phyloP scores from a whole-genome alignment of 2,888 invertebrate genomes.

The Branchellion lobata region DNA sequence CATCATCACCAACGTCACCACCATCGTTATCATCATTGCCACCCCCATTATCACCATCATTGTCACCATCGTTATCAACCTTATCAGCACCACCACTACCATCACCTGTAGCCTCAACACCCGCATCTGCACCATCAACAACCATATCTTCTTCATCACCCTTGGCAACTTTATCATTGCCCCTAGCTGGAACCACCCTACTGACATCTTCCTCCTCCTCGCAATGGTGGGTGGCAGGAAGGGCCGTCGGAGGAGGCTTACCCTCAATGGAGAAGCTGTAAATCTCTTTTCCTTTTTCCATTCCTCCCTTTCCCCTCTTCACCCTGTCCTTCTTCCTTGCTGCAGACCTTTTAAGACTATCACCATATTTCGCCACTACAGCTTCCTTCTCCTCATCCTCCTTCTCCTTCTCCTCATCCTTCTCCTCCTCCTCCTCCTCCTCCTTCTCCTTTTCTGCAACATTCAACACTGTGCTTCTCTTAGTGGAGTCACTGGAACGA shows the following conservation, averaged over 20 bases:
- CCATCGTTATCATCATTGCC: not conserved
- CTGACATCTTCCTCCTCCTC: not conserved
- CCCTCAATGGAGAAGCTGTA: too few relatives aligned
- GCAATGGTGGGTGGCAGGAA: too few relatives aligned
- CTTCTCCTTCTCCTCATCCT: not conserved
- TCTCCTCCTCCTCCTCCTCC: too few relatives aligned
- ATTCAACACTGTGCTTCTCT: too few relatives aligned
- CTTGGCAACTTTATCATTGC: not conserved
- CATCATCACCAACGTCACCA: not conserved
- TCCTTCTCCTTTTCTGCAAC: too few relatives aligned
- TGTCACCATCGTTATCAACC: not conserved
- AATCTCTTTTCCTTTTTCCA: too few relatives aligned
- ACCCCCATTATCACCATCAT: not conserved
- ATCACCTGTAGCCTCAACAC: not conserved
- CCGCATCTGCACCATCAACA: not conserved
- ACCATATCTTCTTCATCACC: too few relatives aligned
- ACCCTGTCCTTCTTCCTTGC: too few relatives aligned
- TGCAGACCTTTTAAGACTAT: not conserved
- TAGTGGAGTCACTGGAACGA: too few relatives aligned
- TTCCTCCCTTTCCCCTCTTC: too few relatives aligned
- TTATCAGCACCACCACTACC: too few relatives aligned
- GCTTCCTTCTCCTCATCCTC: not conserved
- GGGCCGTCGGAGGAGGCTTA: too few relatives aligned
- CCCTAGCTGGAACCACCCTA: not conserved
- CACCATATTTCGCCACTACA: not conserved